Base-by-base conservation (phyloP, 2,888 invertebrate genomes). In the Cheilosia impressa region DNA sequence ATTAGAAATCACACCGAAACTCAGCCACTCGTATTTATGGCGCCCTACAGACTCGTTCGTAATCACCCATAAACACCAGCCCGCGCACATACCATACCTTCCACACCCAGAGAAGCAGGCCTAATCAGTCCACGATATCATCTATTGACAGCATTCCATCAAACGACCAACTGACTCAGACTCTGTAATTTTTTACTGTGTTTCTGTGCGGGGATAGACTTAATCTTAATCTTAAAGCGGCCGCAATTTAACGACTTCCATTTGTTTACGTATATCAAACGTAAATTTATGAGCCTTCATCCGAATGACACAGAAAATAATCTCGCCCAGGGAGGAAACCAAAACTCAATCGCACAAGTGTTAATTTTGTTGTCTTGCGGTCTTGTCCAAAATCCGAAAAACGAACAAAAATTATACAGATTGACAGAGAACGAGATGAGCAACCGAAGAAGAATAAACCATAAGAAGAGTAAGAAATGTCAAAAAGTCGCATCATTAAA, bases 401-500 rank as follows among this genome's bases (percentile, higher is more conserved):
- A 60, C 15, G 1, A 60, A 6, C 6, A 52, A 65, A 52, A 34
- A 47, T 9, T 34, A 43, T 10, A 1, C 17, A 47, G 13, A 47
- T 19, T 24, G 31, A 47, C 9, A 50, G 31, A 17, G n/a, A 69
- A 15, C 27, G 5, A 31, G 34, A 15, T 19, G 15, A 24, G 17
- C 19, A 43, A 15, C 43, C 5, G 1, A n/a, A n/a, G n/a, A n/a
- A n/a, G n/a, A n/a, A n/a, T n/a, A n/a, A n/a, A n/a, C n/a, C n/a
- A n/a, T n/a, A 5, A 27, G 50, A 22, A 22, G 57, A 57, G 34
- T 24, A 58, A 71, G 50, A 72, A 50, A 60, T 60, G 71, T 58
- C 60, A 72, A 60, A 60, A 50, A 34, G 71, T 50, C 71, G 71
- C 71, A 60, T 60, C 71, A 72, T 72, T 72, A 72, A 69, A 69